Base-by-base conservation (phyloP, 2,113 vertebrate genomes). In the Dasyornis broadbenti region DNA sequence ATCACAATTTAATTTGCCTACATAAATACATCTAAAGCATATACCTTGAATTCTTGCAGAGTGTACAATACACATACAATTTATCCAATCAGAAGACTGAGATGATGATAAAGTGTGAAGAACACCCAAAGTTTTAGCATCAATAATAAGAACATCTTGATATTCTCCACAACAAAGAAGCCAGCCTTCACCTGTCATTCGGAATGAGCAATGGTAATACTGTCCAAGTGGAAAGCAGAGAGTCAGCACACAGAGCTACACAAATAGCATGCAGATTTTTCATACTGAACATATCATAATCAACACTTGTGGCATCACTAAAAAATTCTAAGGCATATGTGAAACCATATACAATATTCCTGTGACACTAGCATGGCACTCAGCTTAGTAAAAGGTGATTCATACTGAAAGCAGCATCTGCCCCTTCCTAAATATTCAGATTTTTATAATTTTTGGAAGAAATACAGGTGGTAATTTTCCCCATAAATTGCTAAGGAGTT, bases 81-180 rank as follows among this genome's bases (percentile, higher is more conserved):
- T 97, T 96, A 98, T 96, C 98, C 98, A 98, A 13, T 98, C 97
- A 9, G 98, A 97, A 71, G 95, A 96, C 44, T 94, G 97, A 31
- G 97, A 97, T 15, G 98, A 98, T 15, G 93, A 88, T 9, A 98
- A 96, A 57, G 77, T 59, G 65, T 98, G 98, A 83, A 98, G 95
- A 85, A 98, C 78, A 57, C 17, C 52, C 80, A 98, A 96, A 65
- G 94, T 97, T 83, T 95, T 97, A 33, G 98, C 98, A 79, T 98
- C 98, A 39, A 98, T 89, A 76, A 98, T 91, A 42, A 98, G 95
- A 83, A 98, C 64, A 69, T 98, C 97, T 85, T 93, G 96, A 89
- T 98, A 98, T 42, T 98, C 97, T 72, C 98, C 98, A 95, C 98
- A 98, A 63, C 98, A 98, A 24, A 98, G 97, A 49, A 98, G 97